phyloP scores from a whole-genome alignment of 92 coral and sea anemone genomes.

The Porites rus region DNA sequence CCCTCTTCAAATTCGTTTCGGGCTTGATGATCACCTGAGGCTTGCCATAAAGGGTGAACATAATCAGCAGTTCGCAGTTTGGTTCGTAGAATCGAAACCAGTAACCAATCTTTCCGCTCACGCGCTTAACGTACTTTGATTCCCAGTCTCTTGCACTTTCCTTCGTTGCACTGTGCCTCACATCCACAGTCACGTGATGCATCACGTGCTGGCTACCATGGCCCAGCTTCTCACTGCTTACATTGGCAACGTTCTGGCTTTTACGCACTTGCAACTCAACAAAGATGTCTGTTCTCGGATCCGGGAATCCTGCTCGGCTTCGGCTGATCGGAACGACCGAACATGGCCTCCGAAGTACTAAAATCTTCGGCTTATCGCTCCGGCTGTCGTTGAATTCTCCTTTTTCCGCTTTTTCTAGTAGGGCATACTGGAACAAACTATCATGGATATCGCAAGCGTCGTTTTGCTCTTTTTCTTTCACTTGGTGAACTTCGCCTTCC shows the following conservation, averaged over 20 bases:
- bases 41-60: conserved; percentile 12
- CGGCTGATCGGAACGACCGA: conserved; percentile 32
- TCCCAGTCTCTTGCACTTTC: conserved; percentile 33
- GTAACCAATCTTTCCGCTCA: conserved; percentile 31
- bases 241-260: background rate
- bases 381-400: background rate
- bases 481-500: background rate
- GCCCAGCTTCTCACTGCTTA: background rate
- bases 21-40: background rate
- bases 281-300: conserved; percentile 43
- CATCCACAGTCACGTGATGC: conserved; percentile 28
- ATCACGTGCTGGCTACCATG: background rate
- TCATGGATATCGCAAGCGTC: background rate
- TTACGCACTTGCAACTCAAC: conserved; percentile 31
- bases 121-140: conserved; percentile 35
- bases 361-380: conserved; percentile 5
- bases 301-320: conserved; percentile 17
- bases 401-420: background rate
- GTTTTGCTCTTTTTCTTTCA: background rate
- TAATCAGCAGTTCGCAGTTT: conserved; percentile 18
- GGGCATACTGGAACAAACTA: background rate
- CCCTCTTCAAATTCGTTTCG: conserved; percentile 7
- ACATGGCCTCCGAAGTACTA: conserved; percentile 35
- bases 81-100: conserved; percentile 43
- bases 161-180: conserved; percentile 21